phyloP scores from a whole-genome alignment of 2,888 invertebrate genomes.

The Entomobrya multifasciata region DNA sequence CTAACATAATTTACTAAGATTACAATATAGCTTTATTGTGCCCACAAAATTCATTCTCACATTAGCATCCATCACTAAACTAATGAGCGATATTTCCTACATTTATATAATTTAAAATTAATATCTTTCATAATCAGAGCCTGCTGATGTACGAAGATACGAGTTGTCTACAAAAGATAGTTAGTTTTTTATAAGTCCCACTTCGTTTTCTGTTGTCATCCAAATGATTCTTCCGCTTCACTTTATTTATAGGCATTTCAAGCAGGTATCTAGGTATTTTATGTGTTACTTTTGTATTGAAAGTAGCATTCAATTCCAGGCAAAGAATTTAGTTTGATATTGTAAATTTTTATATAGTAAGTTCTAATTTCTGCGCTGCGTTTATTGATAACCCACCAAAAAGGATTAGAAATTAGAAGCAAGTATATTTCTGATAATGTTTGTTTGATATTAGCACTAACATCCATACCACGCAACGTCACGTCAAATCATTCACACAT shows the following conservation, averaged over 20 bases:
- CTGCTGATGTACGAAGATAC: conserved; percentile 34
- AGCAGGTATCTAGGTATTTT: conserved; percentile 45
- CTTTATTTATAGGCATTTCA: conserved; percentile 38
- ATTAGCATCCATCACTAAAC: neutral
- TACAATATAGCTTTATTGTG: conserved; percentile 27
- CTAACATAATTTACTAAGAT: no score
- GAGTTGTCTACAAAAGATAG: neutral
- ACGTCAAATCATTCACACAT: no score
- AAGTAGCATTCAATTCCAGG: conserved; percentile 9
- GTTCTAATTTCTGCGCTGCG: no score
- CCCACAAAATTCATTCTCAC: conserved; percentile 29
- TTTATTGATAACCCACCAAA: no score
- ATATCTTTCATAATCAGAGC: conserved; percentile 45
- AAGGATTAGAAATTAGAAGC: no score
- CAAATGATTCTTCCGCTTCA: neutral
- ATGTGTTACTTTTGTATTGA: conserved; percentile 27
- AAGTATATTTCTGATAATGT: no score
- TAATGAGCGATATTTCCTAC: neutral
- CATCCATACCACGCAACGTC: no score
- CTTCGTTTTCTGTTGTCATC: neutral
- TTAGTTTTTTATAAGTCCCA: neutral
- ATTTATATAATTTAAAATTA: neutral
- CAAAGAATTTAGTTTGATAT: neutral
- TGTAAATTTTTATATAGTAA: no score
- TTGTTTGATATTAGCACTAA: no score